Evolutionary conservation across 2,113 vertebrate genomes (phyloP).

Genomic region (Astatotilapia flaviijosephi): DNA sequence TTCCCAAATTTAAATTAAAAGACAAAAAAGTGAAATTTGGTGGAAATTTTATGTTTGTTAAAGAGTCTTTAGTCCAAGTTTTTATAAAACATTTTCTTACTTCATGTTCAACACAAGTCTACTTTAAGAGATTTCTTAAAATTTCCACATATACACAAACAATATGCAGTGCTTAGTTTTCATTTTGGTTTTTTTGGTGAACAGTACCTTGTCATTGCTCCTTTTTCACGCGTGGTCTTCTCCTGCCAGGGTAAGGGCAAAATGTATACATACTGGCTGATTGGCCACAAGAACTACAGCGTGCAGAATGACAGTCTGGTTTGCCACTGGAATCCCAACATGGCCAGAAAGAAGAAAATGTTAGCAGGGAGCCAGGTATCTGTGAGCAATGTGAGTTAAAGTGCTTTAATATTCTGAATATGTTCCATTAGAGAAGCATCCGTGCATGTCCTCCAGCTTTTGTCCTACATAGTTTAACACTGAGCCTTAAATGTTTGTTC

Average conservation of each 20-base stretch:
- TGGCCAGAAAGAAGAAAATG: conserved; percentile 70
- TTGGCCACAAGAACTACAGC: conserved; percentile 86
- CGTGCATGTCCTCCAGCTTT: neutral
- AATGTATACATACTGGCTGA: conserved; percentile 88
- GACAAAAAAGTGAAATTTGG: neutral
- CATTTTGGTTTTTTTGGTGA: neutral
- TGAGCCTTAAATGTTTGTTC: neutral
- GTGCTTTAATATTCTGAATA: neutral
- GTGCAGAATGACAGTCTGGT: conserved; percentile 89
- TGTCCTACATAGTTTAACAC: neutral
- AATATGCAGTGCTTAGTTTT: neutral
- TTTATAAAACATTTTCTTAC: neutral
- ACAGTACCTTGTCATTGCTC: neutral
- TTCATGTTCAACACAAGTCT: neutral
- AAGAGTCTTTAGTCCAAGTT: neutral
- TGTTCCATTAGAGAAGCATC: neutral
- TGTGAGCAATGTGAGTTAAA: conserved; percentile 65
- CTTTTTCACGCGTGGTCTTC: neutral
- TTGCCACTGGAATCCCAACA: conserved; percentile 83
- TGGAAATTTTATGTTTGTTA: neutral
- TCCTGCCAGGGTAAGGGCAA: conserved; percentile 76
- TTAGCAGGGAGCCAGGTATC: conserved; percentile 54
- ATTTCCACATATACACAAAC: neutral
- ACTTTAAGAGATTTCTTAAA: neutral
- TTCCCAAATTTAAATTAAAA: neutral